Percentiles rank a stretch among this genome's conserved stretches.
phyloP scores from a whole-genome alignment of 2,113 vertebrate genomes.

The Solea senegalensis region DNA sequence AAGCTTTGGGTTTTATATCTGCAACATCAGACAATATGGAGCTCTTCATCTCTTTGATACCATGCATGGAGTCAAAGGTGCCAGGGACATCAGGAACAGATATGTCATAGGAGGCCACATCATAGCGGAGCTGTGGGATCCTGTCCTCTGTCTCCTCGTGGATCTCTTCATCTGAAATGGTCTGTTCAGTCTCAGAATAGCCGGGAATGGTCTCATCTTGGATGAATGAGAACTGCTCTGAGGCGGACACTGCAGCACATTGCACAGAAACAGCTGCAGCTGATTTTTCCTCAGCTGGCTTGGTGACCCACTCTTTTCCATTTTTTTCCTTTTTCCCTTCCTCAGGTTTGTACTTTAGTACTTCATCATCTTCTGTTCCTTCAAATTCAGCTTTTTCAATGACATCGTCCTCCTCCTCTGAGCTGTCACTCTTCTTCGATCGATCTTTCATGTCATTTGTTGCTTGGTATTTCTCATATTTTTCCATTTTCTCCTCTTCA shows the following conservation, averaged over 20 bases:
- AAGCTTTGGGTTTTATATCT: constrained; percentile 82
- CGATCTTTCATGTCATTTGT: constrained; percentile 68
- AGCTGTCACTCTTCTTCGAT: constrained; percentile 82
- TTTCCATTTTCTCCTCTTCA: constrained; percentile 80
- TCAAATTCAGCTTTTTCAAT: constrained; percentile 95
- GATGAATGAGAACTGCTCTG: constrained; percentile 92
- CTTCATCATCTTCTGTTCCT: constrained; percentile 86
- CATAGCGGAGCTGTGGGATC: constrained; percentile 88
- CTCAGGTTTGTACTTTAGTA: constrained; percentile 73
- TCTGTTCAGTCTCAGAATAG: constrained; percentile 97
- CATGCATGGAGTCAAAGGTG: constrained; percentile 87
- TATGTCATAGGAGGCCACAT: constrained; percentile 85
- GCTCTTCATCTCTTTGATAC: constrained; percentile 82
- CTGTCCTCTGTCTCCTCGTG: constrained; percentile 93
- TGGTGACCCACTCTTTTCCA: constrained; percentile 71
- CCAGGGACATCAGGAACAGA: constrained; percentile 87
- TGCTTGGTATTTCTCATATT: constrained; percentile 63
- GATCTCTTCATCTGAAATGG: constrained; percentile 97
- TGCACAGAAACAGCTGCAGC: constrained; percentile 11
- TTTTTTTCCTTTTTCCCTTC: constrained; percentile 74
- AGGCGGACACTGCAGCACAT: constrained; percentile 60
- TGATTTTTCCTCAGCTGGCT: constrained; percentile 60
- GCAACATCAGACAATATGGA: constrained; percentile 65
- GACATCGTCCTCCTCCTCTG: constrained; percentile 86
- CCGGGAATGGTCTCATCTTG: constrained; percentile 98